These are phyloP conservation scores for Ailurus styani DNA, from an alignment of 2,113 vertebrate genomes.

Conservation along the genomic window DNA sequence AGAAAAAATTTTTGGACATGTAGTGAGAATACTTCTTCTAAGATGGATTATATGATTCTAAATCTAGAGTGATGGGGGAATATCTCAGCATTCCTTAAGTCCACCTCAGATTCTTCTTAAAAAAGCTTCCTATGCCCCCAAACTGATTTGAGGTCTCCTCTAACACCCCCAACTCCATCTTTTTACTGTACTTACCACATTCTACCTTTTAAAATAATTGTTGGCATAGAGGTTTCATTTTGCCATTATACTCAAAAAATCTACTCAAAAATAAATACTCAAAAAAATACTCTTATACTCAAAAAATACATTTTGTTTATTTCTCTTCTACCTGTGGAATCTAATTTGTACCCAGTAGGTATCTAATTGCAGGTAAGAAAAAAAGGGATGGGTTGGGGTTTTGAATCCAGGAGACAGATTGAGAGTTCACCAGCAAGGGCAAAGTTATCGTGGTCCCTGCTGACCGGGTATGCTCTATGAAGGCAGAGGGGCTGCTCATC, in stretches of 20 bases:
- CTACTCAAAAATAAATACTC: no score
- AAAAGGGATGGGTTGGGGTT: neutral
- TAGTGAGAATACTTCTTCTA: neutral
- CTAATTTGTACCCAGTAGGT: neutral
- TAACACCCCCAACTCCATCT: neutral
- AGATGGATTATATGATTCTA: neutral
- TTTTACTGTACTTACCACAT: neutral
- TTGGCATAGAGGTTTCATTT: neutral
- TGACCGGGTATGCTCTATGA: neutral
- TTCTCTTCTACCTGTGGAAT: neutral
- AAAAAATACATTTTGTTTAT: neutral
- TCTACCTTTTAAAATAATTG: neutral
- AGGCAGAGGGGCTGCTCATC: neutral
- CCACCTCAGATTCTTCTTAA: neutral
- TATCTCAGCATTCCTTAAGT: neutral
- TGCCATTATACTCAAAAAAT: neutral
- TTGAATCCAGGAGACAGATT: neutral
- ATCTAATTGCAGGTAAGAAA: neutral
- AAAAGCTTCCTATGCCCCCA: neutral
- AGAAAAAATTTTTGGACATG: neutral
- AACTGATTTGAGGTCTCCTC: neutral
- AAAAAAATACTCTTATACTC: neutral
- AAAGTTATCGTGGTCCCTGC: neutral
- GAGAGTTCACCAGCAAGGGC: neutral
- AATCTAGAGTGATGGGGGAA: neutral